Conservation (phyloP, 2,797 vertebrate species). For the Darevskia mixta region DNA sequence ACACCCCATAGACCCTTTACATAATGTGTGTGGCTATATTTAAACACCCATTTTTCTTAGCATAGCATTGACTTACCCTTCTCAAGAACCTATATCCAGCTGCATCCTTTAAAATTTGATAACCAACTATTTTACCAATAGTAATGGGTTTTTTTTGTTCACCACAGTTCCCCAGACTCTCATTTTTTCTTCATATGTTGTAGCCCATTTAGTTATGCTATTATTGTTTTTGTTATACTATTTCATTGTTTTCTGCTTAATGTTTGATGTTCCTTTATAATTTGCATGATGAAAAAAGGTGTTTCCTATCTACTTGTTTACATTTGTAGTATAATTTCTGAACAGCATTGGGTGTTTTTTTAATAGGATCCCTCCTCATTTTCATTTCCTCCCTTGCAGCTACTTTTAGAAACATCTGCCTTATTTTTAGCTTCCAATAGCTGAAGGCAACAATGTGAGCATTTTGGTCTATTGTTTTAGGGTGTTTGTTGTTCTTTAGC, state of each 20-base stretch:
- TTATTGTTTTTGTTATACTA: conserved; percentile 22
- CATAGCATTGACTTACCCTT: neutral
- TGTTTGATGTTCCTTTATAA: conserved; percentile 44
- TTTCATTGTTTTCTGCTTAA: conserved; percentile 46
- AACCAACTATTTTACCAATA: neutral
- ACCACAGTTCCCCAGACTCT: neutral
- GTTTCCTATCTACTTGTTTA: conserved; percentile 72
- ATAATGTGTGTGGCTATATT: neutral
- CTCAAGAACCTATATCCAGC: neutral
- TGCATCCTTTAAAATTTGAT: neutral
- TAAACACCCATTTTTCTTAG: neutral
- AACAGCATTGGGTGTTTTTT: conserved; percentile 59
- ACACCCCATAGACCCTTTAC: neutral
- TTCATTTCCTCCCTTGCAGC: conserved; percentile 42
- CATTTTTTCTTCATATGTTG: neutral
- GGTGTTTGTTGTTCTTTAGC: conserved; percentile 41
- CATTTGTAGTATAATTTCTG: conserved; percentile 49
- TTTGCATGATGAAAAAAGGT: conserved; percentile 57
- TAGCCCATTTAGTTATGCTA: neutral
- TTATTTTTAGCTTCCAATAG: conserved; percentile 65
- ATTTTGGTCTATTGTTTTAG: conserved; percentile 44
- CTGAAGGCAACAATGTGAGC: conserved; percentile 53
- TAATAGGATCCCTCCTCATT: conserved; percentile 33
- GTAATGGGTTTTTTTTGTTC: neutral
- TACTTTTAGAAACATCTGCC: conserved; percentile 50